Evolutionary conservation across 2,113 vertebrate genomes (phyloP).

Genomic region (Ammodytes marinus): DNA sequence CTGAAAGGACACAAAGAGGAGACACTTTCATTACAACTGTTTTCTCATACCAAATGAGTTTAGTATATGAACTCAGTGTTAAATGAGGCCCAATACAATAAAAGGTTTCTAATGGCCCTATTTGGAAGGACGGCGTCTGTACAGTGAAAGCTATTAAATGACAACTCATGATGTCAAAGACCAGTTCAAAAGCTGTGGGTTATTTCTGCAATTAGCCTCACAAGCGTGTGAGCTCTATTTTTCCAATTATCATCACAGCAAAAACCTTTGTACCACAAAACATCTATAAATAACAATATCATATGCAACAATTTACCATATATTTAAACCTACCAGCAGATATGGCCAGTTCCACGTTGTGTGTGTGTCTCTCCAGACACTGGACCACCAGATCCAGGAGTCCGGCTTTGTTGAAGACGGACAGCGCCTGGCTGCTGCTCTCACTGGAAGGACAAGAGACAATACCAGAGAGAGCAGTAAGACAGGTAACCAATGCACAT

Average conservation of each 20-base stretch:
- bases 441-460: constrained; percentile 86
- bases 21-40: neutral
- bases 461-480: neutral
- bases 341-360: constrained; percentile 91
- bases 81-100: neutral
- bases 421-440: constrained; percentile 91
- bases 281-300: neutral
- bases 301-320: neutral
- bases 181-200: neutral
- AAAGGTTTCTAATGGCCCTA: neutral
- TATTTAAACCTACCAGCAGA: constrained; percentile 90
- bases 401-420: constrained; percentile 92
- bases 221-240: neutral
- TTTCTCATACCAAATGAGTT: neutral
- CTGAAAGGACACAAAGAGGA: constrained; percentile 75
- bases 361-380: constrained; percentile 89
- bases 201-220: neutral
- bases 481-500: neutral
- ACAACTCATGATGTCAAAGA: neutral
- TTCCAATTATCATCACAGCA: neutral
- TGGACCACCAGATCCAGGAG: constrained; percentile 90
- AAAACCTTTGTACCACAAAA: neutral
- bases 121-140: neutral
- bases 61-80: neutral
- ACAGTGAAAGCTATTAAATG: neutral